Evolutionary conservation across 2,113 vertebrate genomes (phyloP), one percentile per base, ranked within the genome.

Genomic region (Neofelis nebulosa): DNA sequence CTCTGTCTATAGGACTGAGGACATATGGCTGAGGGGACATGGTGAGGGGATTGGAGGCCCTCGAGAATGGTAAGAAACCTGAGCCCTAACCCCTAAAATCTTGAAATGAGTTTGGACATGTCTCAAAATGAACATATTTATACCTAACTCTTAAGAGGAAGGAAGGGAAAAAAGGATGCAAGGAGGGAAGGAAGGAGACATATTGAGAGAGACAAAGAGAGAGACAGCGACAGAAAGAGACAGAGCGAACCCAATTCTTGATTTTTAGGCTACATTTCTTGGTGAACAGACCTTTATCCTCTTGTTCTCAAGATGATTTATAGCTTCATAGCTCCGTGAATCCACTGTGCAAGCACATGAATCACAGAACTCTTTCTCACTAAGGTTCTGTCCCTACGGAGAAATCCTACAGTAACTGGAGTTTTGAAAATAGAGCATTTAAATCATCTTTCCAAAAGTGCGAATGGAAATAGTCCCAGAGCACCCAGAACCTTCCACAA

Each of bases 381-480:
- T 61, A 19, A 61, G 41, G 29, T 27, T 91, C 66, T 81, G 45
- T 86, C 55, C 93, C 83, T 48, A 41, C 63, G 65, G 74, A 96
- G 73, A 83, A 80, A 86, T 48, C 61, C 87, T 15, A 74, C 66
- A 41, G 92, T 14, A 68, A 79, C 48, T 66, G 10, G 21, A 66
- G 66, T 93, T 87, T 94, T 69, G 80, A 89, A 96, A 97, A 73
- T 36, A 92, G 65, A 94, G 61, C 36, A 82, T 90, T 96, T 94
- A 87, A 94, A 84, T 90, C n/a, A 82, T 82, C 86, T 91, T 33
- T 45, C 82, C 50, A 29, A 73, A 92, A 94, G 83, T 76, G 93
- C 74, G 68, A 94, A 92, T 90, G 45, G 71, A 94, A 95, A 90
- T 69, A 48, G 55, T 94, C 94, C 88, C 89, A 69, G 61, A 74